Base-by-base conservation (phyloP, 2,888 invertebrate genomes). In the Elegia similella region DNA sequence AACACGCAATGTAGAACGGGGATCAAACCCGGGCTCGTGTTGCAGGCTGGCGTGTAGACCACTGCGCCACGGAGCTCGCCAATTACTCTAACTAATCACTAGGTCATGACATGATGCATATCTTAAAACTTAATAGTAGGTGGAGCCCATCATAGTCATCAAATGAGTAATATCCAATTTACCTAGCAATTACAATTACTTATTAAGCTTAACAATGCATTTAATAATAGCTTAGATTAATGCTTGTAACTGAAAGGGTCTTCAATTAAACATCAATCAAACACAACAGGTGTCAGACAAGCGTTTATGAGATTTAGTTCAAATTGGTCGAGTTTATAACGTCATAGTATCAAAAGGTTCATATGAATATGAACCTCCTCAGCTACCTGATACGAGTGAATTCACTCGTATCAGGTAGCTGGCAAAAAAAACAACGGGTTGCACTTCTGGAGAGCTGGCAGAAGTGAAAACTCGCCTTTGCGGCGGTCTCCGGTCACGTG, bases 191-290 rank as follows among this genome's bases (percentile, higher is more conserved):
- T 32, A 48, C 32, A 48, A 32, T 48, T 32, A 32, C 32, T 48
- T 23, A 46, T 30, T 15, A 32, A 10, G 30, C 13, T 13, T 48
- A 48, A 48, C 48, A 48, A 48, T 48, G 8, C 30, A 32, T 48
- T 48, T 32, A 48, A 32, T 47, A 6, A 47, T 47, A 29, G 7
- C 30, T 6, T 47, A n/a, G 30, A 48, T 48, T 32, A 48, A 15
- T 32, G 32, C 23, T 23, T 5, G 23, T 23, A 23, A 10, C 46
- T 46, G 46, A 46, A 46, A 46, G 46, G 46, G 12, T 46, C 7
- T 48, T 48, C 15, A 48, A 46, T 48, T 32, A 48, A 13, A 6
- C 48, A 48, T 48, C 48, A 48, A 48, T 48, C 48, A 48, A 15
- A 48, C 15, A n/a, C 48, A 48, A 15, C 48, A 48, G 48, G 30